Percentiles rank a stretch among this genome's conserved stretches.
Evolutionary conservation across 1,140 invertebrate species (phyloP).

Genomic region (Diuraphis noxia): DNA sequence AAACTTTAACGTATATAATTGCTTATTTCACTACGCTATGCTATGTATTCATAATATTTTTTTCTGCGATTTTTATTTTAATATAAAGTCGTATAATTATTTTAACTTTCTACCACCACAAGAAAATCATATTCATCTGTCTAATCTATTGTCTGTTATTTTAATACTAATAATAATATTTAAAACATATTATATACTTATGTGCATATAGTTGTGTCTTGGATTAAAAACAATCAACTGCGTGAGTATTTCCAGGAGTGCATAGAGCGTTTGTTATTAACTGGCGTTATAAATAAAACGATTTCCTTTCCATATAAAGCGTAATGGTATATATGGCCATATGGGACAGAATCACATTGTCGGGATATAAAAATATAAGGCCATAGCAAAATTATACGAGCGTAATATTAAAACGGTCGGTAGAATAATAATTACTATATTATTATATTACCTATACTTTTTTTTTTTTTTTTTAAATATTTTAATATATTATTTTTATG

Average conservation of each 20-base stretch:
- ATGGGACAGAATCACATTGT: neutral
- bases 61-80: too few relatives aligned
- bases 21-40: too few relatives aligned
- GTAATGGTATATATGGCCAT: neutral
- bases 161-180: too few relatives aligned
- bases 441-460: neutral
- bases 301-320: neutral
- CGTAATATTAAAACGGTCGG: neutral
- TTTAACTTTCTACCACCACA: too few relatives aligned
- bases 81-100: too few relatives aligned
- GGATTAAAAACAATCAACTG: neutral
- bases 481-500: neutral
- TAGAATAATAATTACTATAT: neutral
- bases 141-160: too few relatives aligned
- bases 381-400: neutral
- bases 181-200: too few relatives aligned
- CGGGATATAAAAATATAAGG: neutral
- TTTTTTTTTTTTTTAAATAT: neutral
- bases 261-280: neutral
- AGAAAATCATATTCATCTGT: too few relatives aligned
- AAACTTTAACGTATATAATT: too few relatives aligned
- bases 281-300: neutral
- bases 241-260: neutral
- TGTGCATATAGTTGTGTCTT: neutral
- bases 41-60: too few relatives aligned